Evolutionary conservation across 2,888 invertebrate genomes (phyloP), one percentile per base, ranked within the genome.

Genomic region (Nysson spinosus): DNA sequence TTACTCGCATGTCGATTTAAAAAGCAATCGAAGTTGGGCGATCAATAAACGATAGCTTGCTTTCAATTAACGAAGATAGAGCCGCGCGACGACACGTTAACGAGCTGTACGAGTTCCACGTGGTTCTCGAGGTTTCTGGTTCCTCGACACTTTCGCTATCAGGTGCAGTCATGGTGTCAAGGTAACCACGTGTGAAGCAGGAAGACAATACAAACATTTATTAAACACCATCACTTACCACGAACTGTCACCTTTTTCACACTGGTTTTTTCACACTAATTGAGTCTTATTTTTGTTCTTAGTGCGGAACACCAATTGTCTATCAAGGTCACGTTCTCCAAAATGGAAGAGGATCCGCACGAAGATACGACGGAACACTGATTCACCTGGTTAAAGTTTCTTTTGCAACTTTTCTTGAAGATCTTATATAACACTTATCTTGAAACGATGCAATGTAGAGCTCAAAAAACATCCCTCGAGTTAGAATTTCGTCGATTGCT

Each of bases 101-200:
- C 51, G 43, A 69, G 54, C 37, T 7, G 49, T 20, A 17, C 17
- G 44, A 14, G 47, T 26, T 35, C 62, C 69, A 56, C 65, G 69
- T 65, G 70, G 30, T 44, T 28, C 12, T 2, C 19, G 37, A 14
- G 56, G 26, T 32, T 16, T 42, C 42, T 55, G 40, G 24, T 37
- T 34, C 54, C 44, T 5, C 32, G 58, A 58, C 64, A 50, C 54
- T 58, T 40, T 28, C 49, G 35, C 54, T 46, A 24, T 57, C 55
- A 44, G 50, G 55, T 51, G 60, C 60, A 24, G 39, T 49, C 55
- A 46, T 43, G 34, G 49, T 46, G 58, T 55, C 69, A 61, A 67
- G 60, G 61, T 47, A 34, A 61, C 61, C 67, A 68, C 68, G 67
- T 67, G 67, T 52, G 47, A 65, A 52, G 56, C 63, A 47, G 37